These are phyloP conservation scores for Carcharodon carcharias DNA, from an alignment of 2,797 vertebrate species.

Conservation along the genomic window DNA sequence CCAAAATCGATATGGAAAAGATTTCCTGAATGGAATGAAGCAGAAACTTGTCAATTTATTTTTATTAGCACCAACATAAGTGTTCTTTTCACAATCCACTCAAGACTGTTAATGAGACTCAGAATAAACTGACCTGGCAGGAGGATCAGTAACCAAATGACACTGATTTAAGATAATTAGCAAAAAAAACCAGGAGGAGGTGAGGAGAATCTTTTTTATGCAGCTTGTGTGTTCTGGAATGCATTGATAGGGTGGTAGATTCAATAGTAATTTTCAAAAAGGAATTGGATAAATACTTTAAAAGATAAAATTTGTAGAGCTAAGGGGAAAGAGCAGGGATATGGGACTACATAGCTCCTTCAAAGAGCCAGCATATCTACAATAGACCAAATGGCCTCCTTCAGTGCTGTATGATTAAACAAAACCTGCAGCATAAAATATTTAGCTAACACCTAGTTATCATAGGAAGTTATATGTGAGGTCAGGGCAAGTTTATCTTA, in stretches of 20 bases:
- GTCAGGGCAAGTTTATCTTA: too few relatives aligned
- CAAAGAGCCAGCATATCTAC: background rate
- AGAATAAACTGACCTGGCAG: too few relatives aligned
- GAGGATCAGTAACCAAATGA: background rate
- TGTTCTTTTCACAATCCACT: background rate
- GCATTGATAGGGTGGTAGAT: background rate
- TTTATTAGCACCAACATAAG: background rate
- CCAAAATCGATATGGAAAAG: slow-evolving; percentile 98
- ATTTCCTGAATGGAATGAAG: slow-evolving; percentile 65
- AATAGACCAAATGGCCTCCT: background rate
- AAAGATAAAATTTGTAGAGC: background rate
- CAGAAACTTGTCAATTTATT: background rate
- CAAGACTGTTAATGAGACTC: background rate
- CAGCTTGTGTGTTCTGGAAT: background rate
- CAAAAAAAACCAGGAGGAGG: background rate
- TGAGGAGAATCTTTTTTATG: background rate
- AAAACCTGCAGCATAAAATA: background rate
- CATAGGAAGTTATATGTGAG: background rate
- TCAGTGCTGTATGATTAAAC: background rate
- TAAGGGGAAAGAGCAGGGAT: background rate
- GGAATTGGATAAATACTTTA: background rate
- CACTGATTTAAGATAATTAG: background rate
- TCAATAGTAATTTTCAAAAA: background rate
- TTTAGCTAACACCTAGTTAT: background rate
- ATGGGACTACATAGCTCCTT: background rate